Evolutionary conservation across 1,140 invertebrate species (phyloP), one percentile per base, ranked within the genome.

Genomic region (Xylocopa sonorina): DNA sequence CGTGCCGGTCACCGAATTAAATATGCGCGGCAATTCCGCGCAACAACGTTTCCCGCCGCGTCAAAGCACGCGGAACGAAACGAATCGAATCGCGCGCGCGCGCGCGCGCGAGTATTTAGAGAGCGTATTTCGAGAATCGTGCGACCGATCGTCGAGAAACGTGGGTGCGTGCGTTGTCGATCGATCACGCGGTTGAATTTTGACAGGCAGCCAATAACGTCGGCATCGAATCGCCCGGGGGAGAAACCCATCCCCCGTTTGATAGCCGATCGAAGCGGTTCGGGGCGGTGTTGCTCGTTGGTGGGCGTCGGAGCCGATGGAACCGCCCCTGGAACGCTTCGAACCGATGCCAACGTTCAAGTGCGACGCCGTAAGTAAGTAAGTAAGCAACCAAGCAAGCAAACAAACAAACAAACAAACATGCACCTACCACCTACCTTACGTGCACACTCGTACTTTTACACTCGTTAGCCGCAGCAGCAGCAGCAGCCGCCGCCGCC

Each of bases 261-360:
- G 60, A 84, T 84, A 84, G 64, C 50, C 60, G 73, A 84, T 84
- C 67, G 55, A 73, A 69, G 27, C 46, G 14, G 21, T 27, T 21
- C 24, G 64, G 73, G 83, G 69, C 77, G 81, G 76, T n/a, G n/a
- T n/a, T n/a, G n/a, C n/a, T n/a, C n/a, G n/a, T 71, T 63, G 58
- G 77, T 72, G 78, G 81, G 77, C 83, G 83, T 84, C 55, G 50
- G 60, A 46, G 3, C 60, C 55, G 67, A 53, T 38, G 58, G 53
- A 84, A 67, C 72, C 83, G 78, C 68, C 78, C 55, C 78, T 84
- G 78, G 10, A 38, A 34, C 53, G 43, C 34, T 62, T 62, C 68
- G 75, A 83, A 82, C 27, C 80, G 68, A 78, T 51, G 64, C 51
- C n/a, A 74, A 24, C 66, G 62, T 16, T 34, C 67, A 57, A 67